A percentile compares a stretch with the other conserved stretches of the same genome.
Conservation (phyloP, 2,113 vertebrate genomes). For the Apteryx mantelli region DNA sequence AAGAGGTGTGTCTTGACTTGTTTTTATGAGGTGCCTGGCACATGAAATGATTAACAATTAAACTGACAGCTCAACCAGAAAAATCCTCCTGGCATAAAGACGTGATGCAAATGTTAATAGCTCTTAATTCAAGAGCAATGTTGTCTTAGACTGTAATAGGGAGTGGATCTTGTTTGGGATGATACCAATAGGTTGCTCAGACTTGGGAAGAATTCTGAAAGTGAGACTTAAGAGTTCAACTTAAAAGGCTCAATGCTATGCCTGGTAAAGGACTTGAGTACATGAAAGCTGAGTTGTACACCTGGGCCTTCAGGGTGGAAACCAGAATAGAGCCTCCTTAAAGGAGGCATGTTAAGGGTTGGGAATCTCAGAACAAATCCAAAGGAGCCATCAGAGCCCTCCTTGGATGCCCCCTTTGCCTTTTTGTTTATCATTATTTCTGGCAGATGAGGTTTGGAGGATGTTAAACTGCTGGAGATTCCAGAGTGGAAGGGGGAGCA, state of each 20-base stretch:
- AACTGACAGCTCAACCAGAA: not conserved
- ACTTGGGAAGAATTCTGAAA: not conserved
- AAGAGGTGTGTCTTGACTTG: not conserved
- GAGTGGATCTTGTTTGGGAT: not conserved
- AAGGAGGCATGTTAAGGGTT: not conserved
- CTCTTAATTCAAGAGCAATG: slow-evolving; percentile 3
- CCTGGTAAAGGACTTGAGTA: not conserved
- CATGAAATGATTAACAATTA: slow-evolving; percentile 5
- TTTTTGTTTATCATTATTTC: not conserved
- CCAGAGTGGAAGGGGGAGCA: not conserved
- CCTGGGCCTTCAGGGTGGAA: not conserved
- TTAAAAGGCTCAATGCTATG: not conserved
- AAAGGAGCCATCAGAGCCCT: not conserved
- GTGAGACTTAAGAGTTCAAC: not conserved
- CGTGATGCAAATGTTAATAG: not conserved
- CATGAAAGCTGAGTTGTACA: fast-evolving
- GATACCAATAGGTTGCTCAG: not conserved
- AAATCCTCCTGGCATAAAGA: not conserved
- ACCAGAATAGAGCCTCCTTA: not conserved
- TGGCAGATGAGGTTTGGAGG: not conserved
- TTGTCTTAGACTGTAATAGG: not conserved
- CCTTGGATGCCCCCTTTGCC: not conserved
- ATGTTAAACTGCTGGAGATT: not conserved
- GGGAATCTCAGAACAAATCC: not conserved
- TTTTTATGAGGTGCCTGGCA: not conserved